phyloP scores from a whole-genome alignment of 2,113 vertebrate genomes.

The human (Homo sapiens) region DNA sequence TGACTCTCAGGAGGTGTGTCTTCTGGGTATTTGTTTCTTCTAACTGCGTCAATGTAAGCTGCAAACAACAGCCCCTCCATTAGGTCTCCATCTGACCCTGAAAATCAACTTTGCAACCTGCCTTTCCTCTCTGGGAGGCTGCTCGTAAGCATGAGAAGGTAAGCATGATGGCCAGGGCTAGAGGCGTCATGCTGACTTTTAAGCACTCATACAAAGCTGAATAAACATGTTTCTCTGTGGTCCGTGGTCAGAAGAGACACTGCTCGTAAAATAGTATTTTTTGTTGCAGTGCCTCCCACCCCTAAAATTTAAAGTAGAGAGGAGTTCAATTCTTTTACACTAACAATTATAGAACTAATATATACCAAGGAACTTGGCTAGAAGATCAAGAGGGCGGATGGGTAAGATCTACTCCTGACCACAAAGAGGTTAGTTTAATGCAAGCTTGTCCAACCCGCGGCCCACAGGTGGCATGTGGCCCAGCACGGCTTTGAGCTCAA shows the following conservation, averaged over 20 bases:
- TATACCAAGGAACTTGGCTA: not conserved
- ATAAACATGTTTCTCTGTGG: conserved; percentile 38
- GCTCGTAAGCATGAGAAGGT: not conserved
- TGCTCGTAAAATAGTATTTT: conserved; percentile 26
- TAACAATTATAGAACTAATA: conserved; percentile 16
- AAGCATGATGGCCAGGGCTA: not conserved
- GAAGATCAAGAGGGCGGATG: not conserved
- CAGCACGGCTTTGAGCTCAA: too few species aligned
- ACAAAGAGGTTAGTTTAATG: conserved; percentile 49
- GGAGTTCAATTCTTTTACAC: conserved; percentile 11
- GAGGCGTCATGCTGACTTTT: not conserved
- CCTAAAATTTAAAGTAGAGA: conserved; percentile 46
- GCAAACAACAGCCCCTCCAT: conserved; percentile 32
- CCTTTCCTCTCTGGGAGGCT: not conserved
- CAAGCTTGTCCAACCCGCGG: too few species aligned
- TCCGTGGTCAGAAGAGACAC: conserved; percentile 1
- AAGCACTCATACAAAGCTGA: conserved; percentile 41
- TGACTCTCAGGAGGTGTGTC: conserved; percentile 81
- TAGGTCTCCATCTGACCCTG: conserved; percentile 28
- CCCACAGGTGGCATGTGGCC: too few species aligned
- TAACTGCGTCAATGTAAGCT: conserved; percentile 92
- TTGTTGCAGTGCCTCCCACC: conserved; percentile 8
- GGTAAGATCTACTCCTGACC: conserved; percentile 7
- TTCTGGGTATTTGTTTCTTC: conserved; percentile 85
- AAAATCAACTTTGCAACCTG: conserved; percentile 30